Evolutionary conservation across 2,797 vertebrate genomes (phyloP).

Genomic region (Channa striata): DNA sequence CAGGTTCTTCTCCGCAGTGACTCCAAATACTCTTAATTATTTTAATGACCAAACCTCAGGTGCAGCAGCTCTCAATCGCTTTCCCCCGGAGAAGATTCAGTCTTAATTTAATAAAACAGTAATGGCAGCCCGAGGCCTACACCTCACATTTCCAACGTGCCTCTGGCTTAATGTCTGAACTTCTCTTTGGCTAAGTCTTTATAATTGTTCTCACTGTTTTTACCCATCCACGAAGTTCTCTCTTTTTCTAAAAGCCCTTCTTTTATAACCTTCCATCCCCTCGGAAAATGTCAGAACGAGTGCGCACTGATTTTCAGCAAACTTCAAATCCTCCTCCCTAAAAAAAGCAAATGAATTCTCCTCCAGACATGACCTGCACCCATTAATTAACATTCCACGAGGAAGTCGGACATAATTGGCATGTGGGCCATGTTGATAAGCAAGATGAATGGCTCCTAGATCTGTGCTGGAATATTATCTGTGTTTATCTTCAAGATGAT

Average conservation of each 20-base stretch:
- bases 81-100: slow-evolving; percentile 18
- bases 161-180: slow-evolving; percentile 22
- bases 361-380: slow-evolving; percentile 24
- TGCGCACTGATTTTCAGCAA: background rate
- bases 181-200: slow-evolving; percentile 5
- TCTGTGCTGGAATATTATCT: slow-evolving; percentile 26
- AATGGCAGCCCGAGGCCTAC: slow-evolving; percentile 26
- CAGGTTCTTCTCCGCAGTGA: background rate
- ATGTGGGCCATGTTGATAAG: slow-evolving; percentile 28
- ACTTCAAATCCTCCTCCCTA: slow-evolving; percentile 18
- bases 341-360: slow-evolving; percentile 30
- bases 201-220: background rate
- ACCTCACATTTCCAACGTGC: background rate
- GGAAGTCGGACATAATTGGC: slow-evolving; percentile 30
- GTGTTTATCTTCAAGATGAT: slow-evolving; percentile 50
- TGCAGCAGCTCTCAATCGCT: slow-evolving; percentile 22
- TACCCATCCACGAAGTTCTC: background rate
- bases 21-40: slow-evolving; percentile 6
- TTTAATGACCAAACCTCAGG: slow-evolving; percentile 41
- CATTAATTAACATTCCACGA: slow-evolving; percentile 45
- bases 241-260: background rate
- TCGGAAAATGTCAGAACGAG: slow-evolving; percentile 24
- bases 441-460: slow-evolving; percentile 30
- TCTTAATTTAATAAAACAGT: slow-evolving; percentile 45
- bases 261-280: background rate